Evolutionary conservation across 2,113 vertebrate species (phyloP).

Genomic region (Malaclemys terrapin): DNA sequence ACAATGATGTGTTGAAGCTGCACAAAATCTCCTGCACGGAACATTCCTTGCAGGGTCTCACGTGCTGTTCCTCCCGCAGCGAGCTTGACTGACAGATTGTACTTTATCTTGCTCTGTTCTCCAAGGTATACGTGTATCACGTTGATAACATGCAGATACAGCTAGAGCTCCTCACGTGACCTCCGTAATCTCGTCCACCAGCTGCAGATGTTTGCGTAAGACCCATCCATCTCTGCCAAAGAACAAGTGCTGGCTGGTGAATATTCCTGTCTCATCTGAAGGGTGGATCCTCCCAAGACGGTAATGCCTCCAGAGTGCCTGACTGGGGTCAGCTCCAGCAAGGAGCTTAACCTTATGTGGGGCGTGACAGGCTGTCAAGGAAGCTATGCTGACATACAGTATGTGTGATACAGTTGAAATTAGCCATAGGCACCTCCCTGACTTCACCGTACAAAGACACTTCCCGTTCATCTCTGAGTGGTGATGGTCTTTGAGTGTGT

Average conservation of each 20-base stretch:
- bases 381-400: neutral
- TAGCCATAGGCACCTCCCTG: neutral
- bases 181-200: neutral
- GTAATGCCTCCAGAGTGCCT: rapidly evolving
- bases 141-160: neutral
- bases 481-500: neutral
- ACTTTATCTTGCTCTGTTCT: neutral
- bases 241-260: neutral
- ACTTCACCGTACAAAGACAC: neutral
- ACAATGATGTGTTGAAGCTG: neutral
- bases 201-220: neutral
- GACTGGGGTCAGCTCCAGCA: neutral
- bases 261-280: neutral
- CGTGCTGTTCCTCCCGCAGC: neutral
- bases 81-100: neutral
- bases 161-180: rapidly evolving
- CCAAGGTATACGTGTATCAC: rapidly evolving
- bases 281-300: rapidly evolving
- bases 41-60: neutral
- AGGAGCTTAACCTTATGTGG: neutral
- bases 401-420: neutral
- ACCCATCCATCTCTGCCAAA: neutral
- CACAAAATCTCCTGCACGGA: neutral
- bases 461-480: neutral
- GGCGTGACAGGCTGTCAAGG: neutral